Conservation (phyloP, 1,140 invertebrate genomes). For the Rhagoletis zephyria region DNA sequence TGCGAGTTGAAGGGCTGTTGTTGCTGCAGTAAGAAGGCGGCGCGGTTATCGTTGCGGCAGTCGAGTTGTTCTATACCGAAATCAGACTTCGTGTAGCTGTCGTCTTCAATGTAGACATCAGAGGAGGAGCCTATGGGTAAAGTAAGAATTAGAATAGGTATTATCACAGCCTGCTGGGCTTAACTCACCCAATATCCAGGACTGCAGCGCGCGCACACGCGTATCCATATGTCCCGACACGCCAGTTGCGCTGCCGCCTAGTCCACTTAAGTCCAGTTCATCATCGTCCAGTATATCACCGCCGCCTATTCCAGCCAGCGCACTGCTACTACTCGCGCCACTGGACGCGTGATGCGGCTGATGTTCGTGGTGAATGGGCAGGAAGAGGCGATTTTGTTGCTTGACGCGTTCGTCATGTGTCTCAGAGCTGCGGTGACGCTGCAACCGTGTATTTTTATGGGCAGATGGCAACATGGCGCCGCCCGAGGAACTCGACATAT, state of each 20-base stretch:
- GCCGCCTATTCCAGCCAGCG: slow-evolving; percentile 55
- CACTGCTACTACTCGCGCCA: slow-evolving; percentile 47
- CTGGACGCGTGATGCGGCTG: slow-evolving; percentile 55
- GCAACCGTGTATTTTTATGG: slow-evolving; percentile 61
- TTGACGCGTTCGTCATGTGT: slow-evolving; percentile 69
- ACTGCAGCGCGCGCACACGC: slow-evolving; percentile 62
- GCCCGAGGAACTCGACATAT: slow-evolving; percentile 15
- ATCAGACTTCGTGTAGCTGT: slow-evolving; percentile 72
- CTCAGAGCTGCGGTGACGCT: slow-evolving; percentile 71
- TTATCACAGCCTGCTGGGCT: neutral
- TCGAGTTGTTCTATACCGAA: slow-evolving; percentile 67
- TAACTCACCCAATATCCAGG: slow-evolving; percentile 67
- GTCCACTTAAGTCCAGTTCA: slow-evolving; percentile 64
- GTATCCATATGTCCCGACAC: slow-evolving; percentile 57
- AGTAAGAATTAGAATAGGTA: neutral
- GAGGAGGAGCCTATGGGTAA: slow-evolving; percentile 65
- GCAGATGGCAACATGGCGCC: neutral
- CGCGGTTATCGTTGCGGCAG: neutral
- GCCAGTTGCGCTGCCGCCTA: slow-evolving; percentile 61
- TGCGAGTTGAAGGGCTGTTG: slow-evolving; percentile 59
- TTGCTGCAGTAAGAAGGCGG: slow-evolving; percentile 59
- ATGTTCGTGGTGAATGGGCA: slow-evolving; percentile 64
- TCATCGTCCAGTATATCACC: slow-evolving; percentile 61
- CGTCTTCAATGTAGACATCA: slow-evolving; percentile 71
- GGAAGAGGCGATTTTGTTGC: slow-evolving; percentile 67